A percentile compares a stretch with the other conserved stretches of the same genome.
These are phyloP conservation scores for Neosilurus hyrtlii DNA, from an alignment of 2,797 vertebrate species.

Conservation along the genomic window DNA sequence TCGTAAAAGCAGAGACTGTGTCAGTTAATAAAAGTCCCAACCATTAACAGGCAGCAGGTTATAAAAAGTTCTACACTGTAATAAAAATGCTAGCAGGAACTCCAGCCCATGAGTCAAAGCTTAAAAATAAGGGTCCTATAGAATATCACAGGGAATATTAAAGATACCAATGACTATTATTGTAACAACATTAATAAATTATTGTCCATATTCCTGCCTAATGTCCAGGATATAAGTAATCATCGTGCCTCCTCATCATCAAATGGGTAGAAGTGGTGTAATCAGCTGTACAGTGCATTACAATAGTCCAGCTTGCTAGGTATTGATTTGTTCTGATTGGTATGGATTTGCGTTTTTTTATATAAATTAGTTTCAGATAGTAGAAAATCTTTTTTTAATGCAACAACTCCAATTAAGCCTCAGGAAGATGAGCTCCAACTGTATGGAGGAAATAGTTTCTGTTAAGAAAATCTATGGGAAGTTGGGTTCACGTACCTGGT, in stretches of 20 bases:
- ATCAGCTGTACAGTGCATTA: neutral
- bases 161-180: neutral
- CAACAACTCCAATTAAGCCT: neutral
- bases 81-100: constrained; percentile 2
- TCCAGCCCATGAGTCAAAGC: neutral
- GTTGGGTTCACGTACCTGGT: too few species aligned
- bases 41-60: too few species aligned
- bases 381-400: neutral
- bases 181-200: neutral
- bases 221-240: neutral
- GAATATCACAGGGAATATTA: neutral
- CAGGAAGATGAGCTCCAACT: neutral
- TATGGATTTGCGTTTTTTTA: neutral
- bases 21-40: too few species aligned
- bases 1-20: too few species aligned
- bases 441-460: too few species aligned
- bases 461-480: too few species aligned
- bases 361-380: neutral
- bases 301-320: neutral
- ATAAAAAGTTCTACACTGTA: neutral
- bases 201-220: neutral
- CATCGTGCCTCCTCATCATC: neutral
- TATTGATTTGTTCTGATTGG: too few species aligned
- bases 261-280: neutral
- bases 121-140: neutral